Percentiles rank a stretch among this genome's conserved stretches.
These are phyloP conservation scores for Hippasteria phrygiana DNA, from an alignment of 53 echinoderm and acorn worm species.

Conservation along the genomic window DNA sequence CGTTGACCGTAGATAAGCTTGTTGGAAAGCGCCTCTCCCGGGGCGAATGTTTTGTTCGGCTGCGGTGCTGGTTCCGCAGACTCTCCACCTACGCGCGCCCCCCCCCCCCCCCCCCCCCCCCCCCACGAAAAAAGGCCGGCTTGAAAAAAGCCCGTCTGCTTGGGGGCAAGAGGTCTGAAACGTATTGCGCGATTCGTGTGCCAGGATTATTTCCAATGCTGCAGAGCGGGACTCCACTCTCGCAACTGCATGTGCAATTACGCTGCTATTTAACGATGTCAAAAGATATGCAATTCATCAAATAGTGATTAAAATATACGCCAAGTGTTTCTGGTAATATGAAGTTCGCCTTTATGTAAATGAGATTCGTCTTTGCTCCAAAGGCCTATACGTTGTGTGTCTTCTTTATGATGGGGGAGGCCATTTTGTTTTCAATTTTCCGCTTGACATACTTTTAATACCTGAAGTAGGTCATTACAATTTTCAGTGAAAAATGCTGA, in stretches of 20 bases:
- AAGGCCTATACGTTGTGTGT: no score
- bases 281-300: background rate
- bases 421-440: background rate
- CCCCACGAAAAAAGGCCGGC: background rate
- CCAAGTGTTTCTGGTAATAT: background rate
- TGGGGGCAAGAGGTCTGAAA: conserved; percentile 4
- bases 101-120: background rate
- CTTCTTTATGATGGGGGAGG: no score
- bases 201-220: conserved; percentile 10
- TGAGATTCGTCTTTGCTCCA: no score
- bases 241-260: conserved; percentile 17
- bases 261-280: background rate
- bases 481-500: background rate
- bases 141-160: background rate
- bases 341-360: background rate
- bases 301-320: background rate
- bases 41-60: conserved; percentile 8
- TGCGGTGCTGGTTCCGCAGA: background rate
- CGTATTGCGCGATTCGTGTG: conserved; percentile 19
- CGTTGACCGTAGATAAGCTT: conserved; percentile 38
- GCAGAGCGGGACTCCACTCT: conserved; percentile 2
- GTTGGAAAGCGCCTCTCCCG: background rate
- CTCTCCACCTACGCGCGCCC: background rate
- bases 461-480: background rate
- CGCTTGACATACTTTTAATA: background rate